These are phyloP conservation scores for Lycaon pictus DNA, from an alignment of 2,113 vertebrate species.

Conservation along the genomic window DNA sequence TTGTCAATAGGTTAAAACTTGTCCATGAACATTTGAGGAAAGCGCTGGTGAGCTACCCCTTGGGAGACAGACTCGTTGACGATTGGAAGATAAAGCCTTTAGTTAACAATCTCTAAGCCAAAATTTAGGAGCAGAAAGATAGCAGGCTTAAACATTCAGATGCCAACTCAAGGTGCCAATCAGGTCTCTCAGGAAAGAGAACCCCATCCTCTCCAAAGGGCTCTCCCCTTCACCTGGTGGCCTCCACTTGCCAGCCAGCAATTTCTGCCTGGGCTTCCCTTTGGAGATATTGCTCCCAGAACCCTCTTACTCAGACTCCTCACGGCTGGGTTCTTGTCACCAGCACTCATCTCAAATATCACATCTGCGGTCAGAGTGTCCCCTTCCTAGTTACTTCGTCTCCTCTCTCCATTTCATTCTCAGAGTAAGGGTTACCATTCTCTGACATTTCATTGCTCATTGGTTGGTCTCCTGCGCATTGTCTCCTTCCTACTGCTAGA, in stretches of 20 bases:
- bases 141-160: neutral
- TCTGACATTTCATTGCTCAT: neutral
- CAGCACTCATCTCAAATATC: neutral
- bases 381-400: accelerated
- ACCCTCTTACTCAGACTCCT: neutral
- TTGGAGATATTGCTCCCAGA: neutral
- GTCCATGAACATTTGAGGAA: neutral
- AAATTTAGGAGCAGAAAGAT: neutral
- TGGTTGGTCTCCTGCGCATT: neutral
- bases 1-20: neutral
- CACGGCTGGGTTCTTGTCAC: neutral
- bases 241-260: accelerated
- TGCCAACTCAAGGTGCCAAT: neutral
- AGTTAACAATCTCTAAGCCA: neutral
- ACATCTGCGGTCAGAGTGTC: neutral
- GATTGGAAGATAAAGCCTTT: neutral
- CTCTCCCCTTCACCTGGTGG: accelerated
- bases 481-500: neutral
- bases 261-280: neutral
- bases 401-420: neutral
- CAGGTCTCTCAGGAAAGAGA: neutral
- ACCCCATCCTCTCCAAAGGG: accelerated
- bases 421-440: neutral
- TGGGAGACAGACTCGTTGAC: no score
- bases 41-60: neutral